Conservation (phyloP, 2,113 vertebrate species). For the Columba janthina region DNA sequence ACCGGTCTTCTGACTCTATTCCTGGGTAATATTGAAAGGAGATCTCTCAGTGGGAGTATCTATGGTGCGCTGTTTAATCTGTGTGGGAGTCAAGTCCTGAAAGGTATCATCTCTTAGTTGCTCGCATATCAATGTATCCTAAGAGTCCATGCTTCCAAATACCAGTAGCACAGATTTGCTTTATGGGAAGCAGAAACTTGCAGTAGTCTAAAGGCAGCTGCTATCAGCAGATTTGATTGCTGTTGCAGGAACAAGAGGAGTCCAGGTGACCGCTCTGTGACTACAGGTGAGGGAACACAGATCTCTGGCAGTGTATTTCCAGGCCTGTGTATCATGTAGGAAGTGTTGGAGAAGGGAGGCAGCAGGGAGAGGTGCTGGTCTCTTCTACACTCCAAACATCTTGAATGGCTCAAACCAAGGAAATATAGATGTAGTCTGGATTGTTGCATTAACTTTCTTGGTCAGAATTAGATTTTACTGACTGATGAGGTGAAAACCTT, state of each 20-base stretch:
- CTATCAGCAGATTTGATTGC: neutral
- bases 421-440: neutral
- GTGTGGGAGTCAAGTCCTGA: neutral
- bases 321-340: neutral
- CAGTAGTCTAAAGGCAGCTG: neutral
- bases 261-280: neutral
- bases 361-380: neutral
- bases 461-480: neutral
- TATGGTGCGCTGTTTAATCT: neutral
- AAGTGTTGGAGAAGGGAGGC: neutral
- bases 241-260: neutral
- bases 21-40: neutral
- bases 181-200: neutral
- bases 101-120: neutral
- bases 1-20: neutral
- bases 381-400: neutral
- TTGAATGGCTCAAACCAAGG: neutral
- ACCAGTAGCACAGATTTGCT: neutral
- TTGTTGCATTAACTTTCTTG: neutral
- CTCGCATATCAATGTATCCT: neutral
- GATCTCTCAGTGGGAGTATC: neutral
- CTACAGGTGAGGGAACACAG: neutral
- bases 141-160: neutral
- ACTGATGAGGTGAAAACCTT: neutral
- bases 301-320: neutral